Conservation (phyloP, 2,113 vertebrate genomes). For the Ahaetulla prasina region DNA sequence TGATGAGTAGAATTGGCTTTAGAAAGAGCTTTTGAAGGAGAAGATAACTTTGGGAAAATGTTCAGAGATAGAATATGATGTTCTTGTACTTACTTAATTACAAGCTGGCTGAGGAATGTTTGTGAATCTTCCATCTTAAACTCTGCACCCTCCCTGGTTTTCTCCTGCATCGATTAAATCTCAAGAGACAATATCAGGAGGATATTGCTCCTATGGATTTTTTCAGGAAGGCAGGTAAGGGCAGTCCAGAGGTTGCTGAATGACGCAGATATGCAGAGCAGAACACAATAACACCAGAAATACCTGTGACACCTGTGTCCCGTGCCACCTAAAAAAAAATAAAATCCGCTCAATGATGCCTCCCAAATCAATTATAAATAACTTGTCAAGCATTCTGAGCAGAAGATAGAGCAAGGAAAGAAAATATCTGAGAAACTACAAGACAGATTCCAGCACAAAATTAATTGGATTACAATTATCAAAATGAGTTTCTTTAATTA, state of each 20-base stretch:
- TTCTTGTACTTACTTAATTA: background rate
- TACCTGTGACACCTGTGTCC: background rate
- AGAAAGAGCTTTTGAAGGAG: background rate
- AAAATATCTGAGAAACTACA: background rate
- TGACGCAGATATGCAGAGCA: background rate
- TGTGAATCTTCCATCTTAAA: background rate
- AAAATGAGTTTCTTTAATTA: background rate
- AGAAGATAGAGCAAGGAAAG: background rate
- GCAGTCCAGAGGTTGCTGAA: background rate
- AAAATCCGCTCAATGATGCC: background rate
- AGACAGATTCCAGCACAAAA: background rate
- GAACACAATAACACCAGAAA: background rate
- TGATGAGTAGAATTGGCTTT: background rate
- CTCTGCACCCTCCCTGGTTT: background rate
- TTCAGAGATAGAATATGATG: background rate
- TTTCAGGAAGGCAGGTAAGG: background rate
- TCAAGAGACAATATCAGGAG: background rate
- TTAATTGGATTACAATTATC: background rate
- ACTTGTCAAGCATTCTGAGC: background rate
- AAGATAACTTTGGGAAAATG: background rate
- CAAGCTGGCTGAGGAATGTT: background rate
- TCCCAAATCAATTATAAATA: background rate
- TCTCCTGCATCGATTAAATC: background rate
- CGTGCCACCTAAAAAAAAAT: background rate
- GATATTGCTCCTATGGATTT: background rate